Evolutionary conservation across 2,888 invertebrate genomes (phyloP), one percentile per base, ranked within the genome.

Genomic region (Polydrusus tereticollis): DNA sequence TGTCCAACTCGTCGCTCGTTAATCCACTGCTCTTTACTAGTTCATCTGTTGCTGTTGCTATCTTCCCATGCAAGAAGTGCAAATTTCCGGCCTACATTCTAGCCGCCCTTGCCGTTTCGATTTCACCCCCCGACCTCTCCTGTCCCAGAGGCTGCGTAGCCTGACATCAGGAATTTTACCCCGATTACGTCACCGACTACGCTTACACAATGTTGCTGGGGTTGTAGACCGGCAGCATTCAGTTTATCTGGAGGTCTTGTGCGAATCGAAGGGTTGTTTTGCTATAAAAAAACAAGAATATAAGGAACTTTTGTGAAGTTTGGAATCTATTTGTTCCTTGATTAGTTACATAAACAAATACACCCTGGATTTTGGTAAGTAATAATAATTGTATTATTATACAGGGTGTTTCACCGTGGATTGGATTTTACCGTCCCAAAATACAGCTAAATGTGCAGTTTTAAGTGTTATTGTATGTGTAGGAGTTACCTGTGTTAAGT

Each of bases 91-190:
- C 47, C 47, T 21, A 23, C 47, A 47, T 5, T n/a, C n/a, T n/a
- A 23, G 21, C 12, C 23, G 23, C 41, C 41, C 14, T 41, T 14
- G 47, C 21, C 21, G 3, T 47, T 47, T 21, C 47, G 4, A 10
- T 47, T n/a, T 47, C 20, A 4, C 20, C 47, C 47, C 21, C 47
- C 23, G 23, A 20, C 21, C 47, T 47, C 21, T 20, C 47, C 41
- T n/a, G n/a, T n/a, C 23, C 23, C 21, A 21, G 47, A 47, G 47
- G 47, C 21, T 47, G 47, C 47, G 47, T 47, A 47, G 1, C 10
- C 23, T 47, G 47, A 47, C 47, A 23, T 21, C 47, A 47, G 47
- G 47, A 23, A 21, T n/a, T 47, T 21, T 47, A 47, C 23, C 21
- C 21, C n/a, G 21, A 23, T 47, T 21, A 47, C 47, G 47, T 47